These are phyloP conservation scores for Neopipo cinnamomea DNA, from an alignment of 2,113 vertebrate species.

Conservation along the genomic window DNA sequence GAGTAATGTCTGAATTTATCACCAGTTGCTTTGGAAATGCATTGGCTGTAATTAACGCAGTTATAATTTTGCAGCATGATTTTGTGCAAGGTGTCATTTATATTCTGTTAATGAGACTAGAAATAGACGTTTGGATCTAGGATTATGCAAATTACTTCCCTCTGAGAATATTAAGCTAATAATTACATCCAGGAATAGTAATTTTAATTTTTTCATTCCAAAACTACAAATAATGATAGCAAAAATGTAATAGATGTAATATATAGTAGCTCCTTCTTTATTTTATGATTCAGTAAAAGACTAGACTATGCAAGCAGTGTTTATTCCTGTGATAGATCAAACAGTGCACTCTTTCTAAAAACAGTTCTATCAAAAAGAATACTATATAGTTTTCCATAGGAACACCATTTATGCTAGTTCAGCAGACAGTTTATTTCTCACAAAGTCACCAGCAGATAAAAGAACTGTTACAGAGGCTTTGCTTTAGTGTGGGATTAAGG, in stretches of 20 bases:
- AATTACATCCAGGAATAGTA: background rate
- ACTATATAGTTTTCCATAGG: constrained; percentile 20
- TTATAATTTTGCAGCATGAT: background rate
- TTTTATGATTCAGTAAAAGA: background rate
- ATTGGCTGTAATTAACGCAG: background rate
- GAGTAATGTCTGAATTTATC: background rate
- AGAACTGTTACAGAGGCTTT: constrained; percentile 74
- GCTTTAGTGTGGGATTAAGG: constrained; percentile 78
- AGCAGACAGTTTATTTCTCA: constrained; percentile 66
- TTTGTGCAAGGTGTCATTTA: background rate
- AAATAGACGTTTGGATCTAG: background rate
- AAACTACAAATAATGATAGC: background rate
- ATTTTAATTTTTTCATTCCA: background rate
- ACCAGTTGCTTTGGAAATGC: background rate
- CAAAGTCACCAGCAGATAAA: constrained; percentile 72
- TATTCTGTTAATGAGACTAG: background rate
- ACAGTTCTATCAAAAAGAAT: constrained; percentile 29
- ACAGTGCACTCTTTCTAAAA: background rate
- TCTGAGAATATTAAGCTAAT: background rate
- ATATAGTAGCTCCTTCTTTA: background rate
- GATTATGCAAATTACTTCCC: background rate
- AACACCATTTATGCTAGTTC: constrained; percentile 57
- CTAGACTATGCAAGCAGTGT: background rate
- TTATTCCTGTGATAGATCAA: background rate
- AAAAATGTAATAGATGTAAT: background rate